A percentile compares a stretch with the other conserved stretches of the same genome.
phyloP scores from a whole-genome alignment of 2,888 invertebrate genomes.

The Noctua janthe region DNA sequence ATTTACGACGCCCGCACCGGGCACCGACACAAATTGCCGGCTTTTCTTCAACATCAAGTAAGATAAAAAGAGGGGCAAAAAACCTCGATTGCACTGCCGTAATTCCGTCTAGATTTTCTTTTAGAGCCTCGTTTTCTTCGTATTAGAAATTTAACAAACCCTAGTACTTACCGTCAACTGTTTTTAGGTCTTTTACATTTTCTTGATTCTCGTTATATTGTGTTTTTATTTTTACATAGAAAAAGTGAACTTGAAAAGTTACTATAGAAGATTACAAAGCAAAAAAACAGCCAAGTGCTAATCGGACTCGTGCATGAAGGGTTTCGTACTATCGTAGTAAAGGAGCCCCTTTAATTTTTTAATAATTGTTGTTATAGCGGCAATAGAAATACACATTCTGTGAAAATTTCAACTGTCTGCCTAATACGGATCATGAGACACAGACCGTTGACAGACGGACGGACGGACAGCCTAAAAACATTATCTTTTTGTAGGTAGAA shows the following conservation, averaged over 20 bases:
- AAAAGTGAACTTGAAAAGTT: neutral
- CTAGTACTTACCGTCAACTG: constrained; percentile 6
- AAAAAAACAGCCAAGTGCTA: neutral
- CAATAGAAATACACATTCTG: too few relatives aligned
- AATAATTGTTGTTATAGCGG: too few relatives aligned
- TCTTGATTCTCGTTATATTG: neutral
- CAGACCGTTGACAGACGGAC: too few relatives aligned
- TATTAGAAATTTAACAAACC: constrained; percentile 16
- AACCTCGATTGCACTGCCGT: constrained; percentile 26
- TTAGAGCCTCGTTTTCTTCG: constrained; percentile 3
- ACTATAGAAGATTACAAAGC: neutral
- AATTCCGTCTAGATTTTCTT: constrained; percentile 38
- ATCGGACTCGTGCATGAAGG: too few relatives aligned
- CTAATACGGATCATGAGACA: too few relatives aligned
- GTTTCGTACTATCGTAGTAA: too few relatives aligned
- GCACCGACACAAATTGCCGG: constrained; percentile 39
- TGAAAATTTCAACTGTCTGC: too few relatives aligned
- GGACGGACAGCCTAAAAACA: neutral
- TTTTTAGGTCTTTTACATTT: neutral
- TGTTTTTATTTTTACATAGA: neutral
- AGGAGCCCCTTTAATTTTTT: too few relatives aligned
- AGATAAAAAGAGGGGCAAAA: constrained; percentile 38
- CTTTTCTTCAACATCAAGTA: constrained; percentile 45
- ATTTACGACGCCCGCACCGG: constrained; percentile 15
- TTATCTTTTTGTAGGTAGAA: neutral